A percentile compares a stretch with the other conserved stretches of the same genome.
Conservation (phyloP, 2,888 invertebrate species). For the Perithous albicinctus region DNA sequence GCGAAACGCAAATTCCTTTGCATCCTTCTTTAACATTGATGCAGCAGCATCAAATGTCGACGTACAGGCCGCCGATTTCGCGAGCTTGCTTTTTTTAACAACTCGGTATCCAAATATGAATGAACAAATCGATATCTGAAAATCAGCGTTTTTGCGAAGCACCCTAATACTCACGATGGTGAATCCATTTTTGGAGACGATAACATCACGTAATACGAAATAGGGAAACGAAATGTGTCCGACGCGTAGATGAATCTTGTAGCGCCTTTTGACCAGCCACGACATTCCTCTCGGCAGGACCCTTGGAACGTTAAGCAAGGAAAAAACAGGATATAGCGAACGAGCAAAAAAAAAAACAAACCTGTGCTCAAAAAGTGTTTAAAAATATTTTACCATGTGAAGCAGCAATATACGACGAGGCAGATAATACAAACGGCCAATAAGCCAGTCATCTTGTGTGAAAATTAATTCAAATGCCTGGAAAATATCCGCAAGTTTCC, state of each 20-base stretch:
- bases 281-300: constrained; percentile 91
- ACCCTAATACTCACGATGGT: constrained; percentile 88
- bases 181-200: constrained; percentile 92
- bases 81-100: too few relatives aligned
- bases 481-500: not conserved
- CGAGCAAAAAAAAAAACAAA: constrained; percentile 9
- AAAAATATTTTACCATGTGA: constrained; percentile 87
- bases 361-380: constrained; percentile 56
- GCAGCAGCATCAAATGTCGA: too few relatives aligned
- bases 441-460: constrained; percentile 83
- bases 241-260: constrained; percentile 91
- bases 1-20: too few relatives aligned
- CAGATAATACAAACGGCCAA: constrained; percentile 81
- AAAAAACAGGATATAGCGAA: constrained; percentile 3
- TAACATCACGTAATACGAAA: constrained; percentile 92
- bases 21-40: too few relatives aligned
- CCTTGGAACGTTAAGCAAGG: constrained; percentile 87
- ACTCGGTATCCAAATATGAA: too few relatives aligned
- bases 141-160: not conserved
- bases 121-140: too few relatives aligned
- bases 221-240: constrained; percentile 93
- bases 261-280: constrained; percentile 93
- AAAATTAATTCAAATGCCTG: constrained; percentile 24
- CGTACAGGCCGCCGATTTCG: too few relatives aligned
- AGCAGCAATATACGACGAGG: constrained; percentile 86